Evolutionary conservation across 1,140 invertebrate species (phyloP).

Genomic region (Lordiphosa collinella): DNA sequence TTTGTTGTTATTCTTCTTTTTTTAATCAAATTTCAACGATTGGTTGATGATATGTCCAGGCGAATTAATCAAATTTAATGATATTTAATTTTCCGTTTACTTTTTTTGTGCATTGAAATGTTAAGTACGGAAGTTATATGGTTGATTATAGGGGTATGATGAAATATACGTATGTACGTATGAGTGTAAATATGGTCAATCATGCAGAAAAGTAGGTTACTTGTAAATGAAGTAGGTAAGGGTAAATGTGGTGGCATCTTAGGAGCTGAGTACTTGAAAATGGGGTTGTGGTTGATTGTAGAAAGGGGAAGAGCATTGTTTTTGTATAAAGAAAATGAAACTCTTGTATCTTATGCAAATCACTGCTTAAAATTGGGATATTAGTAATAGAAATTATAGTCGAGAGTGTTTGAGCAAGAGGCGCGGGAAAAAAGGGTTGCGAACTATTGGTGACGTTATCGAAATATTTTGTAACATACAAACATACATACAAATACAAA

Average conservation of each 20-base stretch:
- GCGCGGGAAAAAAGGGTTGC: too few species aligned
- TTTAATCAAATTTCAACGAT: slow-evolving; percentile 51
- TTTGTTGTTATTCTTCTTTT: slow-evolving; percentile 28
- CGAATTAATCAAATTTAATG: slow-evolving; percentile 74
- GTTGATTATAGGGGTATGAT: slow-evolving; percentile 15
- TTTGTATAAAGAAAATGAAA: too few species aligned
- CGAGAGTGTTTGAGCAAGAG: too few species aligned
- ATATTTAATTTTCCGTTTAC: slow-evolving; percentile 63
- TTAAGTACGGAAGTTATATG: neutral
- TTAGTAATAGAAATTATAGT: too few species aligned
- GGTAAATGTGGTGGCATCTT: slow-evolving; percentile 1
- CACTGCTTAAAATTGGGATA: too few species aligned
- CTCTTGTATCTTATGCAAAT: too few species aligned
- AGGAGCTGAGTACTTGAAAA: neutral
- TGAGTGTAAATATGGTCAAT: slow-evolving; percentile 42
- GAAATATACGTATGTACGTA: slow-evolving; percentile 18
- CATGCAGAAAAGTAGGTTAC: slow-evolving; percentile 31
- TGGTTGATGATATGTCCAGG: slow-evolving; percentile 44
- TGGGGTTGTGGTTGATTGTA: neutral
- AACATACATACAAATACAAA: too few species aligned
- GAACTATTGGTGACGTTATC: too few species aligned
- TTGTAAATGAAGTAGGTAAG: neutral
- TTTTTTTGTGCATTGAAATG: slow-evolving; percentile 8
- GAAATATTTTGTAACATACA: too few species aligned
- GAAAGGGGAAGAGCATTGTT: neutral